Base-by-base conservation (phyloP, 2,113 vertebrate species). In the Mesoclemmys tuberculata region DNA sequence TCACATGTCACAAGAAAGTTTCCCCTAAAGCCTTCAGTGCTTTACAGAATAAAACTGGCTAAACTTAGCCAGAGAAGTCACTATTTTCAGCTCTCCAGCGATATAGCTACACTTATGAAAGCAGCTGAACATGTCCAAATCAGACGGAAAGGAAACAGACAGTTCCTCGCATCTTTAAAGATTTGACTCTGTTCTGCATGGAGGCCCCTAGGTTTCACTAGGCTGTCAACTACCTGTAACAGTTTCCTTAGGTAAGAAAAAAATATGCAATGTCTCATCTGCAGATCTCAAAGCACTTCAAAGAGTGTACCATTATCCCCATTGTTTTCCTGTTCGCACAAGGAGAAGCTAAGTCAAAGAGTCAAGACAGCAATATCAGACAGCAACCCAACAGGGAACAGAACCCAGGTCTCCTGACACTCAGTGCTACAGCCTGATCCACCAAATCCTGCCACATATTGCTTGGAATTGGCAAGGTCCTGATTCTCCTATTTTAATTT, bases 311-410 rank as follows among this genome's bases (percentile, higher is more conserved):
- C 6, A 27, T 27, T 46, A 26, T 26, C 38, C 24, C 24, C 26
- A 46, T 75, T 75, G 13, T 75, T 46, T 27, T 27, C 19, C 22
- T 41, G 41, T 71, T 38, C 10, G 55, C 12, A 56, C 38, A 78
- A 48, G 74, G 5, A 77, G 75, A 31, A 80, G 19, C 9, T 49
- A 52, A 87, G 35, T 88, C 89, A 68, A 80, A 26, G 22, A 56
- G 1, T 0, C 0, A 55, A 82, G 52, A 3, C 12, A 44, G 38
- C 24, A 82, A 56, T 2, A 44, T 14, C 38, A 55, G 41, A 3
- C 80, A 55, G 92, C 92, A 79, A 89, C 49, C 61, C 81, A 41
- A 86, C 81, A 56, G 80, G 29, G 71, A 90, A 54, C 24, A 88
- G 87, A 93, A 88, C 8, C 85, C 22, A 89, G 6, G 41, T 46